These are phyloP conservation scores for Capreolus pygargus DNA, from an alignment of 2,113 vertebrate genomes.

Conservation along the genomic window DNA sequence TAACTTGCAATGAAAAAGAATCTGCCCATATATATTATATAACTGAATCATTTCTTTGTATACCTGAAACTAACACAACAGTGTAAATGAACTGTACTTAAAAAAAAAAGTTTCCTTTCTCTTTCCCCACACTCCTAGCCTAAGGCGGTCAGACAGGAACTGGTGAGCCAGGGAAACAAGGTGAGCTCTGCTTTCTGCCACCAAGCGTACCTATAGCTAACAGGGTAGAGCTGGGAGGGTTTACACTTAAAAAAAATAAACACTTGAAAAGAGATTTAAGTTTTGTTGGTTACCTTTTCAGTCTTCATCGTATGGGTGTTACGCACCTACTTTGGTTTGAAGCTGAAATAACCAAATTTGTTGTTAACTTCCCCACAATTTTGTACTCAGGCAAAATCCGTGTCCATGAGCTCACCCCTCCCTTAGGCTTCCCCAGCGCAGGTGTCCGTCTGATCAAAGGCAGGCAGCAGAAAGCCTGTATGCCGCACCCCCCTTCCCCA, in stretches of 20 bases:
- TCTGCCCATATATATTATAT: background rate
- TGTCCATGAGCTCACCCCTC: background rate
- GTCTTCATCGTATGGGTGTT: background rate
- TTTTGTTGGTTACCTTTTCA: background rate
- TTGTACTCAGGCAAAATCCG: background rate
- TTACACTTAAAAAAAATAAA: background rate
- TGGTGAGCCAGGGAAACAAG: background rate
- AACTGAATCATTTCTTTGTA: background rate
- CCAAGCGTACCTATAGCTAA: background rate
- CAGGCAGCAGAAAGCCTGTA: too few species aligned
- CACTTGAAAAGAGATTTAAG: background rate
- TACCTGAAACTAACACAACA: background rate
- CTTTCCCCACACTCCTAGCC: background rate
- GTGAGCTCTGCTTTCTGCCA: background rate
- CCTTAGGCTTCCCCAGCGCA: background rate
- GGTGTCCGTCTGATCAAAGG: background rate
- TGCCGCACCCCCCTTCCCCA: accelerated
- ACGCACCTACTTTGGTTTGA: background rate
- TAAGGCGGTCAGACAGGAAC: background rate
- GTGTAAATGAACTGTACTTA: background rate
- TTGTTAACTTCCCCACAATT: background rate
- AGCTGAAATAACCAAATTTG: background rate
- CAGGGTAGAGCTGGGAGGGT: background rate
- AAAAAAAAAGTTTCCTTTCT: background rate
- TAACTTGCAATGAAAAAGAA: background rate